These are phyloP conservation scores for Echeneis naucrates DNA, from an alignment of 2,797 vertebrate species.

Conservation along the genomic window DNA sequence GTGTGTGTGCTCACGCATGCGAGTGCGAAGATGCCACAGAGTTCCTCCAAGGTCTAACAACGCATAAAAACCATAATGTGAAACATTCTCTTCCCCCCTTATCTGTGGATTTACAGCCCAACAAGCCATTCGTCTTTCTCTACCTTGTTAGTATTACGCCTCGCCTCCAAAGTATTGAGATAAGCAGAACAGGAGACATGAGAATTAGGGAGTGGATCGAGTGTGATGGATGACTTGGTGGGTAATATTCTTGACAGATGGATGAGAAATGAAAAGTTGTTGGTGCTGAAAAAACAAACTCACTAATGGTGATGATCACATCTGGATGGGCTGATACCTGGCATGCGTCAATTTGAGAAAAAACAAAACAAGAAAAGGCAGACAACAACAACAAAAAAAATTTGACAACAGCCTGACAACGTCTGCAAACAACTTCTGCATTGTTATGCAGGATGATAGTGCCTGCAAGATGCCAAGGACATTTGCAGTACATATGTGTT, in stretches of 20 bases:
- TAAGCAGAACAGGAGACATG: conserved; percentile 64
- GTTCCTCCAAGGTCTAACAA: conserved; percentile 53
- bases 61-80: conserved; percentile 47
- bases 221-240: conserved; percentile 71
- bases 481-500: conserved; percentile 13
- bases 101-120: conserved; percentile 67
- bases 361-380: conserved; percentile 2
- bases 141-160: conserved; percentile 69
- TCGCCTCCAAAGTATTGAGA: conserved; percentile 46
- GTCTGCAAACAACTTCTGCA: not conserved
- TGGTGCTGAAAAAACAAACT: conserved; percentile 64
- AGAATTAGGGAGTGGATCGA: conserved; percentile 72
- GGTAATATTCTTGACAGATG: conserved; percentile 74
- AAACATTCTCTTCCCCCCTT: conserved; percentile 51
- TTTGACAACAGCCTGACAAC: conserved; percentile 27
- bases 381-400: too few species aligned
- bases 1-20: conserved; percentile 10
- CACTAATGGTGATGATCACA: conserved; percentile 68
- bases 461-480: not conserved
- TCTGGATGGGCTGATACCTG: conserved; percentile 70
- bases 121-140: conserved; percentile 60
- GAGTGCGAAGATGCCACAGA: conserved; percentile 32
- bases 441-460: not conserved
- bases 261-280: conserved; percentile 72
- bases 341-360: not conserved